Percentiles rank a stretch among this genome's conserved stretches.
These are phyloP conservation scores for Artemia sinica DNA, from an alignment of 2,888 invertebrate species.

Conservation along the genomic window DNA sequence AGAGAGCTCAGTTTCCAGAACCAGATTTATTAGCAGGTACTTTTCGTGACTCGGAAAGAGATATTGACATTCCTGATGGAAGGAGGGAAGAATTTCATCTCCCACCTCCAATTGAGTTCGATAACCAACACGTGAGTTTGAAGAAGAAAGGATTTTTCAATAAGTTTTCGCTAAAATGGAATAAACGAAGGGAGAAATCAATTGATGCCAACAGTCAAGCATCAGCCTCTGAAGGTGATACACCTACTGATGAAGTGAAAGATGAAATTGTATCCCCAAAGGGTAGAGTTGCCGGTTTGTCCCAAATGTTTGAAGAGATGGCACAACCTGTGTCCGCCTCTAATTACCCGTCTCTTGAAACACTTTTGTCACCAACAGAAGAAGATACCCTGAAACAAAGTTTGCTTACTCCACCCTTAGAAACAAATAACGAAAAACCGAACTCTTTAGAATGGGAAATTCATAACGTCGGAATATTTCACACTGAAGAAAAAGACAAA, in stretches of 20 bases:
- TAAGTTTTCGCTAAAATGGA: slow-evolving; percentile 22
- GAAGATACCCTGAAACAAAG: neutral
- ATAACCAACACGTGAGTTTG: neutral
- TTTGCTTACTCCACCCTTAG: neutral
- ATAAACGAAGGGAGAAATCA: slow-evolving; percentile 3
- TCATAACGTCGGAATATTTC: slow-evolving; percentile 10
- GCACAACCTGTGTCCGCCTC: neutral
- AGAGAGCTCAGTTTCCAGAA: slow-evolving; percentile 16
- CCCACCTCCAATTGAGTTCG: slow-evolving; percentile 1
- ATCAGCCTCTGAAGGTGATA: neutral
- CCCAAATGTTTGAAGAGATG: slow-evolving; percentile 23
- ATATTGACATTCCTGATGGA: slow-evolving; percentile 8
- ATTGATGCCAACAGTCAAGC: neutral
- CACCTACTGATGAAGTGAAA: slow-evolving; percentile 9
- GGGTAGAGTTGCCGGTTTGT: slow-evolving; percentile 19
- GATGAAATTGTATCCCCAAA: neutral
- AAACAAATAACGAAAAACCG: slow-evolving; percentile 18
- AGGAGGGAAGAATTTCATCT: neutral
- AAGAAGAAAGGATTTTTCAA: slow-evolving; percentile 22
- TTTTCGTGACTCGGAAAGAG: neutral
- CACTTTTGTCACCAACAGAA: neutral
- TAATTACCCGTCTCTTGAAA: neutral
- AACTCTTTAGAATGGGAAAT: slow-evolving; percentile 17
- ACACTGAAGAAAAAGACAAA: slow-evolving; percentile 15
- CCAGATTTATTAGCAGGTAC: slow-evolving; percentile 22